Conservation (phyloP, 2,113 vertebrate genomes). For the Melierax canorus region DNA sequence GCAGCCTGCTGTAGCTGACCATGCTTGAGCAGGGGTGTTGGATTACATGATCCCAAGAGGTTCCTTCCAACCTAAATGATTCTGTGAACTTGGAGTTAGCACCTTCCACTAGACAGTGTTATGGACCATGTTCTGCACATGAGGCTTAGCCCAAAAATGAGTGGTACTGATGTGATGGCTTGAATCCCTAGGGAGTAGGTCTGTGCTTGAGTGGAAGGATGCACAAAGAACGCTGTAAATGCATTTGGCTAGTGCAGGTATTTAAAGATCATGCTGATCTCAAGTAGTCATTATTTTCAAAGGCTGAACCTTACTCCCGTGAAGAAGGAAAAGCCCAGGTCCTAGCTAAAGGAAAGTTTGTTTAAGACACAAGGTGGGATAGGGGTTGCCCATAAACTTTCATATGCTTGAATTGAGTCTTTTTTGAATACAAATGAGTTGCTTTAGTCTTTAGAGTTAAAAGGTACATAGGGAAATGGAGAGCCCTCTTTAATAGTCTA, state of each 20-base stretch:
- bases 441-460: not conserved
- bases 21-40: not conserved
- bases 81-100: not conserved
- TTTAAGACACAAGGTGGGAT: not conserved
- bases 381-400: not conserved
- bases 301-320: not conserved
- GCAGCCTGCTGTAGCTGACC: not conserved
- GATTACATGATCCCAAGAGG: not conserved
- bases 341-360: not conserved
- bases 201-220: not conserved
- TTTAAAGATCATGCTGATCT: not conserved
- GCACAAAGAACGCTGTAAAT: not conserved
- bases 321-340: not conserved
- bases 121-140: not conserved
- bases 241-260: not conserved
- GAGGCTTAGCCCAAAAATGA: not conserved
- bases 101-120: not conserved
- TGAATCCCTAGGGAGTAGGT: not conserved
- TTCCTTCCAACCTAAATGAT: not conserved
- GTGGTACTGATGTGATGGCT: not conserved
- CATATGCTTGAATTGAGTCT: not conserved
- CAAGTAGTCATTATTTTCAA: not conserved
- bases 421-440: not conserved
- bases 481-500: slow-evolving; percentile 24
- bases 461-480: not conserved